A percentile compares a stretch with the other conserved stretches of the same genome.
Conservation (phyloP, 2,113 vertebrate species). For the Colinus virginianus region DNA sequence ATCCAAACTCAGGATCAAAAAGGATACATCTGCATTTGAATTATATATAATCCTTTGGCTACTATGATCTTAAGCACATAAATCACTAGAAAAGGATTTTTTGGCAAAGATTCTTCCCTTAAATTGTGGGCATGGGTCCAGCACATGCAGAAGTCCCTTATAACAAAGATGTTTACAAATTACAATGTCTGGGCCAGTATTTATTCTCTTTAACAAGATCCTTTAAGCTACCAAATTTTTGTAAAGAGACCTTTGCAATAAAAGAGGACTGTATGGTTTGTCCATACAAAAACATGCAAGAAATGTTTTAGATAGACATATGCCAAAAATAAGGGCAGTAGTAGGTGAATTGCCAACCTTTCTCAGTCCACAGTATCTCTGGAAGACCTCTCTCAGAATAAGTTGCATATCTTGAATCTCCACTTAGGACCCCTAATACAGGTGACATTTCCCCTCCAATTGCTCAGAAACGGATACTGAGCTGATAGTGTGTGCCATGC, state of each 20-base stretch:
- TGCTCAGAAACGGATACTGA: not conserved
- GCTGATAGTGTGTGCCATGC: fast-evolving
- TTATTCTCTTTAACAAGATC: not conserved
- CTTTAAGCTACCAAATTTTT: not conserved
- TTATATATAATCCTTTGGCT: not conserved
- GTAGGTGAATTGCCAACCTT: not conserved
- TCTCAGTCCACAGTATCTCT: not conserved
- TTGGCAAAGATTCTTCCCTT: not conserved
- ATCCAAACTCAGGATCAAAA: not conserved
- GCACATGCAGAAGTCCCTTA: not conserved
- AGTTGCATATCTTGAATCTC: fast-evolving
- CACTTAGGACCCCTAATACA: fast-evolving
- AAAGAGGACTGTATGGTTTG: not conserved
- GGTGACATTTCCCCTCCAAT: too few relatives aligned
- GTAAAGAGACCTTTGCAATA: not conserved
- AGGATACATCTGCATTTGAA: not conserved
- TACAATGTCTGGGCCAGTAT: not conserved
- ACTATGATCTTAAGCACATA: not conserved
- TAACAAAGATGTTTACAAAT: not conserved
- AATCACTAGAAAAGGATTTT: not conserved
- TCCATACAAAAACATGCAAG: not conserved
- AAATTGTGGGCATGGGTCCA: not conserved
- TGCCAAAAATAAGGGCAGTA: not conserved
- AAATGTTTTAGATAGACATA: not conserved
- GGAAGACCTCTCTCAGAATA: not conserved